Evolutionary conservation across 2,888 invertebrate genomes (phyloP).

Genomic region (Zaprionus obscuricornis): DNA sequence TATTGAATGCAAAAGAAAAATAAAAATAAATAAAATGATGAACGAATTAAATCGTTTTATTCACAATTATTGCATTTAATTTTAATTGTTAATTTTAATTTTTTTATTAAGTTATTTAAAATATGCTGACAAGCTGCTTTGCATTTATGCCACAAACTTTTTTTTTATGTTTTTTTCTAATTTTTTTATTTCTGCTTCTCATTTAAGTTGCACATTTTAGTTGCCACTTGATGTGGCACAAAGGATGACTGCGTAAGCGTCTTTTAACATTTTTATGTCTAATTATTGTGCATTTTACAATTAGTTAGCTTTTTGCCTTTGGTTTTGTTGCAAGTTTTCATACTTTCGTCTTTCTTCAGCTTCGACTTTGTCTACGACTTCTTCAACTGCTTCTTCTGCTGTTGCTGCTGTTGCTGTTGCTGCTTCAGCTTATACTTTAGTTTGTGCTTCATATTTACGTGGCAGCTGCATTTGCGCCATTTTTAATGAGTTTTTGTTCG

Average conservation of each 20-base stretch:
- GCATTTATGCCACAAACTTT: too few species aligned
- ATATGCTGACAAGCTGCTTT: too few species aligned
- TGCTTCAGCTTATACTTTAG: background rate
- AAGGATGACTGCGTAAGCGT: conserved; percentile 32
- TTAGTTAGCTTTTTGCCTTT: conserved; percentile 24
- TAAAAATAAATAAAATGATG: too few species aligned
- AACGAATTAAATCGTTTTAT: too few species aligned
- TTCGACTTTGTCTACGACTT: conserved; percentile 20
- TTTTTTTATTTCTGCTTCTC: conserved; percentile 7
- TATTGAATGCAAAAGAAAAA: too few species aligned
- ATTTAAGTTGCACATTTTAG: background rate
- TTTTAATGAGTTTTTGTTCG: conserved; percentile 74
- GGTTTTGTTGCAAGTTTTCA: conserved; percentile 25
- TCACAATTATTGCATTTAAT: too few species aligned
- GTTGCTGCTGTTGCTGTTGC: background rate
- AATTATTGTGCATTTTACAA: conserved; percentile 69
- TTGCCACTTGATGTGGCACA: conserved; percentile 20
- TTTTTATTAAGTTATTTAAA: background rate
- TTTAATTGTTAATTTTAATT: background rate
- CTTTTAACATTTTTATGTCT: conserved; percentile 55
- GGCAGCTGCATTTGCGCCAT: conserved; percentile 62
- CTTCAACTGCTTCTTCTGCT: background rate
- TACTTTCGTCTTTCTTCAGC: conserved; percentile 23
- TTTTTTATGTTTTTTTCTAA: too few species aligned
- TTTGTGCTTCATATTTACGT: conserved; percentile 51